These are phyloP conservation scores for Etia nguti DNA, from an alignment of 2,113 vertebrate genomes.

Conservation along the genomic window DNA sequence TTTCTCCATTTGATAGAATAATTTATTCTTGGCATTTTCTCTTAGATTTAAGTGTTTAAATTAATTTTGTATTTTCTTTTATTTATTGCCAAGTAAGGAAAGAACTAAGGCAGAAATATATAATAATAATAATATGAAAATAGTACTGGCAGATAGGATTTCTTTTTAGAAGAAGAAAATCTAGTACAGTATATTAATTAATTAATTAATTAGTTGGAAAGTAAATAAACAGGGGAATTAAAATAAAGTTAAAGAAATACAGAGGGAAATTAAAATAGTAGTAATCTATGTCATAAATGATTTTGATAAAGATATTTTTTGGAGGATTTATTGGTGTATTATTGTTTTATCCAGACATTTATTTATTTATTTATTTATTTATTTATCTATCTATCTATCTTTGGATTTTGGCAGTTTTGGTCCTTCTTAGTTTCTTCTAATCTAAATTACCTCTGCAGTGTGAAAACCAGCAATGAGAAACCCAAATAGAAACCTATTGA, in stretches of 20 bases:
- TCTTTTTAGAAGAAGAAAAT: not conserved
- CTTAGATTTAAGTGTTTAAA: not conserved
- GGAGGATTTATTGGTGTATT: not conserved
- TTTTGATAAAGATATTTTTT: not conserved
- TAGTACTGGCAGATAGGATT: not conserved
- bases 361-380: no score
- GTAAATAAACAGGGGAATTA: not conserved
- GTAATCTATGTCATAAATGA: not conserved
- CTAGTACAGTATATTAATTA: not conserved
- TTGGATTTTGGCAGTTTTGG: not conserved
- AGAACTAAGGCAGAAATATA: not conserved
- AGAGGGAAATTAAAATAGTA: not conserved
- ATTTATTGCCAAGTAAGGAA: not conserved
- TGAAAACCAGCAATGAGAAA: not conserved
- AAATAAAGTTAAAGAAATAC: not conserved
- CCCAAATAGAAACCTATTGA: accelerated
- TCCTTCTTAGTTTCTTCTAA: not conserved
- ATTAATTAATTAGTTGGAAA: not conserved
- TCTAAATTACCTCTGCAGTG: not conserved
- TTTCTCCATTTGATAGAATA: not conserved
- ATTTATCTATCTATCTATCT: no score
- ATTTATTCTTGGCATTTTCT: not conserved
- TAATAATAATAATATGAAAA: not conserved
- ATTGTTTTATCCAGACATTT: not conserved
- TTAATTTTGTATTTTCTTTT: not conserved